phyloP scores from a whole-genome alignment of 2,888 invertebrate species.

The Lampropteryx suffumata region DNA sequence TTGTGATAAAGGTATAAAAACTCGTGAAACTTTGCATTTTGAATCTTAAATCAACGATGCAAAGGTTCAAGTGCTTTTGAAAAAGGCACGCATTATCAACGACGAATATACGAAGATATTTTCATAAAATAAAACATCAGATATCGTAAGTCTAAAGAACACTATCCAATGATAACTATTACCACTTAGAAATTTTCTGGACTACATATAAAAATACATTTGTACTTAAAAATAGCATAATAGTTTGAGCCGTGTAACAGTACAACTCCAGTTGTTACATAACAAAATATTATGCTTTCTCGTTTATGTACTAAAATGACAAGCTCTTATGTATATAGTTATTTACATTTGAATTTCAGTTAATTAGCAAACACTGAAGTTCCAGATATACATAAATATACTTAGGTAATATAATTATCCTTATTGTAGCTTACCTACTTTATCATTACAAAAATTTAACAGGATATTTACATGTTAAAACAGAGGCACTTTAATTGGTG shows the following conservation, averaged over 20 bases:
- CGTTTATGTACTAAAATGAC: conserved; percentile 8
- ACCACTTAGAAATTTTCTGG: too few relatives aligned
- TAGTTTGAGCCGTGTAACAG: conserved; percentile 43
- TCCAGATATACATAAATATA: conserved; percentile 8
- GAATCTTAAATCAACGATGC: too few relatives aligned
- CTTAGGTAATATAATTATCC: conserved; percentile 5
- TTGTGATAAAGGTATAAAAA: too few relatives aligned
- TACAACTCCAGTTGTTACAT: conserved; percentile 62
- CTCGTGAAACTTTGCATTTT: too few relatives aligned
- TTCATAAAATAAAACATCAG: conserved; percentile 23
- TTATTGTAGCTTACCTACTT: background rate
- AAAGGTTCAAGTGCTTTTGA: too few relatives aligned
- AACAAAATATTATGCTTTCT: conserved; percentile 28
- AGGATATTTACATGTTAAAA: conserved; percentile 13
- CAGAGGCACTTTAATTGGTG: conserved; percentile 25
- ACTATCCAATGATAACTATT: too few relatives aligned
- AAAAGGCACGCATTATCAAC: background rate
- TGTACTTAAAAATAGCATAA: conserved; percentile 2
- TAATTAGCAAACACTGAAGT: conserved; percentile 2
- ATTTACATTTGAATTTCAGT: conserved; percentile 9
- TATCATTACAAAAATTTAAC: conserved; percentile 12
- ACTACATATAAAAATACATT: conserved; percentile 8
- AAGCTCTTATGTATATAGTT: conserved; percentile 9
- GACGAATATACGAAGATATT: conserved; percentile 12
- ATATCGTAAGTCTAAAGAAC: too few relatives aligned